Evolutionary conservation across 1,140 invertebrate species (phyloP), one percentile per base, ranked within the genome.

Genomic region (Drosophila jambulina): DNA sequence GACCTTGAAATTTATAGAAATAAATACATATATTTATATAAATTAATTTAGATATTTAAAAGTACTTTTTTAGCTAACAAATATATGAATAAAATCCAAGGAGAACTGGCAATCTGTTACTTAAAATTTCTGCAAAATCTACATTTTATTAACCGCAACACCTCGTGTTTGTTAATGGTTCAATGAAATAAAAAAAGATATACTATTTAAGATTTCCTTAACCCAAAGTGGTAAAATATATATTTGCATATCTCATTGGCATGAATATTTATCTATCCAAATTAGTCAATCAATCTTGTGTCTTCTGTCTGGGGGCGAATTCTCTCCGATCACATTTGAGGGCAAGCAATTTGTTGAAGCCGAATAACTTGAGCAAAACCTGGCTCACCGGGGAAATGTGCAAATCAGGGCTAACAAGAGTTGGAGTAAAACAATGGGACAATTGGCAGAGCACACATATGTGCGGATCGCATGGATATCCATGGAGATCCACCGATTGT

Each of bases 381-480:
- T 12, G 9, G 48, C n/a, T 40, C 8, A 23, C 19, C 51, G 13
- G 25, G 59, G 53, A 56, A 64, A 65, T 54, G 25, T 56, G 36
- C 60, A 75, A 51, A 57, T 40, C 57, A 58, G 27, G 45, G 64
- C 57, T 78, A 78, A 78, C 76, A 60, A 78, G 75, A 53, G 27
- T 12, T 43, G 21, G 10, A 40, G 46, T 12, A 5, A 78, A 70
- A 78, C 76, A 78, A 78, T 78, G 46, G 53, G 75, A 78, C 76
- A 63, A 71, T 78, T 77, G 56, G 57, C 64, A 69, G 54, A 29
- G 34, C 75, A 77, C 51, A 70, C 71, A 59, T 48, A 5, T 58
- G 60, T 40, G 45, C 78, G 61, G 60, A 78, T 80, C 78, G 56
- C 59, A 63, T 75, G 75, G 61, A 65, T 40, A 38, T 58, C 54